Conservation (phyloP, 2,888 invertebrate genomes). For the Ochropleura plecta region DNA sequence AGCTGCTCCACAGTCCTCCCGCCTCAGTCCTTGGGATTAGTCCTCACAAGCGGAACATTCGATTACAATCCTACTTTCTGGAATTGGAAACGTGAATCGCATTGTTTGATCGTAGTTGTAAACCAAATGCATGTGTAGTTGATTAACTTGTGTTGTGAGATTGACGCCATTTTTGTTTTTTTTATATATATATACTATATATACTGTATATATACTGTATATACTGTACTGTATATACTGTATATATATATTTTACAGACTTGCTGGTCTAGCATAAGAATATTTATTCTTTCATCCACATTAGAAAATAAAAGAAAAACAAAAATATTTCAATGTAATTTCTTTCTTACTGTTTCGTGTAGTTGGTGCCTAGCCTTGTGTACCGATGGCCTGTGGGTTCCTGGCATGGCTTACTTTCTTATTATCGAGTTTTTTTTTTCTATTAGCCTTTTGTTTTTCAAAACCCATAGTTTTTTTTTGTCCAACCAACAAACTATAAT, state of each 20-base stretch:
- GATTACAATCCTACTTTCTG: constrained; percentile 28
- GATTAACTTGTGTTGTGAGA: not conserved
- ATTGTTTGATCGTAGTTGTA: not conserved
- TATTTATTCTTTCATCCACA: not conserved
- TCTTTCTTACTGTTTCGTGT: too few species aligned
- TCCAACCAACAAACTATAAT: not conserved
- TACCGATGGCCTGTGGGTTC: too few species aligned
- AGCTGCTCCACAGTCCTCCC: constrained; percentile 8
- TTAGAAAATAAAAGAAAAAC: too few species aligned
- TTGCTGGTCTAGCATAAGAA: not conserved
- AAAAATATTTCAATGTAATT: too few species aligned
- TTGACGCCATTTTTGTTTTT: not conserved
- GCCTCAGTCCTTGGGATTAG: constrained; percentile 16
- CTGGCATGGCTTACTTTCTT: not conserved
- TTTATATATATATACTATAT: not conserved
- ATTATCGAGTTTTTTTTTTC: not conserved
- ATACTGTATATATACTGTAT: too few species aligned
- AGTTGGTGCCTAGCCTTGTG: too few species aligned
- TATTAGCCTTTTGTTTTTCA: not conserved
- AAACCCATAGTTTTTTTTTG: not conserved
- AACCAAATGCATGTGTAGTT: constrained; percentile 5
- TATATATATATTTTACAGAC: not conserved
- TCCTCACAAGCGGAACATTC: constrained; percentile 28
- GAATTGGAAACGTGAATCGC: constrained; percentile 29
- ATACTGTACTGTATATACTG: too few species aligned